These are phyloP conservation scores for Scartelaos histophorus DNA, from an alignment of 2,113 vertebrate species.

Conservation along the genomic window DNA sequence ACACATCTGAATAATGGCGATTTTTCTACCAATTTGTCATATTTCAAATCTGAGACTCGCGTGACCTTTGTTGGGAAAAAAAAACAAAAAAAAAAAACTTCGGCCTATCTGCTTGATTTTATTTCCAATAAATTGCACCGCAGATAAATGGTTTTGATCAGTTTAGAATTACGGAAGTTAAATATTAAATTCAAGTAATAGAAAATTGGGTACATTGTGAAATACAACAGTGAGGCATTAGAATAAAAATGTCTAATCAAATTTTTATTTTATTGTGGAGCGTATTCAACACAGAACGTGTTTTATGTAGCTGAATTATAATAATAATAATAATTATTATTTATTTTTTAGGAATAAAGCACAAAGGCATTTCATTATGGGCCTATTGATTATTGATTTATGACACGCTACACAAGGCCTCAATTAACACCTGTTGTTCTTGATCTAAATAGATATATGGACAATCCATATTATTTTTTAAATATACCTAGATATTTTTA, in stretches of 20 bases:
- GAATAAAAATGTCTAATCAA: not conserved
- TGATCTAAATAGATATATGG: slow-evolving; percentile 3
- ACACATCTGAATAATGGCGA: slow-evolving; percentile 57
- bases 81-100: not conserved
- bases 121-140: slow-evolving; percentile 7
- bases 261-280: not conserved
- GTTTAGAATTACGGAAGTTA: not conserved
- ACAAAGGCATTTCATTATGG: not conserved
- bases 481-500: not conserved
- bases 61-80: slow-evolving; percentile 19
- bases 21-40: slow-evolving; percentile 45
- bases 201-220: not conserved
- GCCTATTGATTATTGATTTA: slow-evolving; percentile 22
- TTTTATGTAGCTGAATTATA: not conserved
- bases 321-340: not conserved
- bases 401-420: slow-evolving; percentile 11
- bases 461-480: slow-evolving; percentile 16
- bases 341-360: not conserved
- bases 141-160: not conserved
- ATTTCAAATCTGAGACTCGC: slow-evolving; percentile 33
- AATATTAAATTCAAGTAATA: not conserved
- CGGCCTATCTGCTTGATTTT: slow-evolving; percentile 6
- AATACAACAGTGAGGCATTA: not conserved
- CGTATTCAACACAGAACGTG: not conserved
- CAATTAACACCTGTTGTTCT: slow-evolving; percentile 55